A percentile compares a stretch with the other conserved stretches of the same genome.
Evolutionary conservation across 2,888 invertebrate species (phyloP).

Genomic region (Pandemis cinnamomeana): DNA sequence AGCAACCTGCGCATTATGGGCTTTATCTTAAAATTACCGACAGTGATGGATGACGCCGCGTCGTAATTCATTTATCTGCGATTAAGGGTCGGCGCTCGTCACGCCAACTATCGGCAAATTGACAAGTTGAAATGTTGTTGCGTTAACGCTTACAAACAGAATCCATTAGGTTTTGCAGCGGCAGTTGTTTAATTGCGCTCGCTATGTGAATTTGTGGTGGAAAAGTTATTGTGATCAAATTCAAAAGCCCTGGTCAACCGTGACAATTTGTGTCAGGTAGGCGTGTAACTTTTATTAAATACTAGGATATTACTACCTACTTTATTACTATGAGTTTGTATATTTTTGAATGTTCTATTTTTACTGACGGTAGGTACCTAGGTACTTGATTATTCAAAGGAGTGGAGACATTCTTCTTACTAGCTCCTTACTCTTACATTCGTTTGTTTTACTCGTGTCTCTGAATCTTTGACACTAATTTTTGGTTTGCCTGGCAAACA

Average conservation of each 20-base stretch:
- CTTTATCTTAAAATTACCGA: slow-evolving; percentile 77
- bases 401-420: too few relatives aligned
- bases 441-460: too few relatives aligned
- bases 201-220: not conserved
- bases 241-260: not conserved
- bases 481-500: too few relatives aligned
- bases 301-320: too few relatives aligned
- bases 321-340: too few relatives aligned
- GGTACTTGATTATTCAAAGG: too few relatives aligned
- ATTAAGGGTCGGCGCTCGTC: slow-evolving; percentile 60
- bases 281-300: not conserved
- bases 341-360: too few relatives aligned
- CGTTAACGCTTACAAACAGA: slow-evolving; percentile 44
- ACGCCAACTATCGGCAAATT: slow-evolving; percentile 56
- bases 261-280: not conserved
- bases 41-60: slow-evolving; percentile 72
- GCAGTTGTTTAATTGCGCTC: slow-evolving; percentile 14
- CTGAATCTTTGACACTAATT: too few relatives aligned
- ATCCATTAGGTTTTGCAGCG: slow-evolving; percentile 34
- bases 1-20: slow-evolving; percentile 60
- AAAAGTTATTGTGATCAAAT: not conserved
- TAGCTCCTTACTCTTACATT: too few relatives aligned
- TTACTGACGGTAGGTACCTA: too few relatives aligned
- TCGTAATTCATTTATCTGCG: slow-evolving; percentile 77
- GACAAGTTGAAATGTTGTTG: slow-evolving; percentile 56